Percentiles rank a stretch among this genome's conserved stretches.
Conservation (phyloP, 2,797 vertebrate species). For the Sebastes minor region DNA sequence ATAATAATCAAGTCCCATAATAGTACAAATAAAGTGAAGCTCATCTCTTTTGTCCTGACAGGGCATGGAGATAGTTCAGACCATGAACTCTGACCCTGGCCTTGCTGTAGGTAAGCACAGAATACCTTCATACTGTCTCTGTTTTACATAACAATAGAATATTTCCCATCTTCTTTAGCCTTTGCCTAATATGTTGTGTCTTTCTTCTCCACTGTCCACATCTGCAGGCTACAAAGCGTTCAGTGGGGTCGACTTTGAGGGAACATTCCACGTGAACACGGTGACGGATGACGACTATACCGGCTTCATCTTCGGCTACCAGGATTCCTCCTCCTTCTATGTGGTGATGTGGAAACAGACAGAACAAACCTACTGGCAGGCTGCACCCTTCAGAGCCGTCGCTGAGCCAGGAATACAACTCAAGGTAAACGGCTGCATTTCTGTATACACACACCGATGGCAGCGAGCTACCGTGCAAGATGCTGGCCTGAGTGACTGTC, state of each 20-base stretch:
- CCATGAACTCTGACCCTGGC: slow-evolving; percentile 99
- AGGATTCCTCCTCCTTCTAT: slow-evolving; percentile 98
- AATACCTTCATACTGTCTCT: not conserved
- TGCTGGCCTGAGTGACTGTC: not conserved
- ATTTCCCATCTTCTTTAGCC: not conserved
- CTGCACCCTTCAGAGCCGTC: slow-evolving; percentile 95
- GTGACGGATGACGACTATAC: slow-evolving; percentile 96
- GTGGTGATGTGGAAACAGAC: slow-evolving; percentile 99
- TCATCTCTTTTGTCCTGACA: slow-evolving; percentile 34
- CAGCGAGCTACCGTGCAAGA: not conserved
- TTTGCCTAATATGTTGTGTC: not conserved
- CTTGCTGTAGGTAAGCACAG: slow-evolving; percentile 93
- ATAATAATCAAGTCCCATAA: not conserved
- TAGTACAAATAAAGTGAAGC: not conserved
- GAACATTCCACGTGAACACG: slow-evolving; percentile 98
- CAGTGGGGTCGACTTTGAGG: slow-evolving; percentile 98
- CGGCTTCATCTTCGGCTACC: slow-evolving; percentile 98
- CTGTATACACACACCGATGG: not conserved
- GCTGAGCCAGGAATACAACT: slow-evolving; percentile 98
- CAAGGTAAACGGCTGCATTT: slow-evolving; percentile 83
- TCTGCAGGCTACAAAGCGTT: slow-evolving; percentile 94
- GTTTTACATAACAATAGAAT: not conserved
- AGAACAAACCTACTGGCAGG: slow-evolving; percentile 99
- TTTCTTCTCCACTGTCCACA: not conserved
- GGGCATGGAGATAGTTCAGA: slow-evolving; percentile 97